Percentiles rank a stretch among this genome's conserved stretches.
phyloP scores from a whole-genome alignment of 1,140 invertebrate genomes.

The Trachymyrmex cornetzi region DNA sequence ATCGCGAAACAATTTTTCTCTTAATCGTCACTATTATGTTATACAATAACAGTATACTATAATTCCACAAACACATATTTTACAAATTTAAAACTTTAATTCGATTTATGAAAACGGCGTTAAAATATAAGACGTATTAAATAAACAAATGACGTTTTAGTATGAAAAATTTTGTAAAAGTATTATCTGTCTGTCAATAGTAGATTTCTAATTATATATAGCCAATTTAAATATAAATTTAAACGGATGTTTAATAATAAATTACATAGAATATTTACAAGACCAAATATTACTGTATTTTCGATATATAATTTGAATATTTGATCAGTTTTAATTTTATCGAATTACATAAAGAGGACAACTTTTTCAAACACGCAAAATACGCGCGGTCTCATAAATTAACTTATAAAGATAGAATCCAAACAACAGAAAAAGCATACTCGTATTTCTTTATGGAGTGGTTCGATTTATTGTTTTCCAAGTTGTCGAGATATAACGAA shows the following conservation, averaged over 20 bases:
- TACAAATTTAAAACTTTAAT: neutral
- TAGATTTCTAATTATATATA: slow-evolving; percentile 2
- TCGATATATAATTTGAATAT: slow-evolving; percentile 29
- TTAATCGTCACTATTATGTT: slow-evolving; percentile 19
- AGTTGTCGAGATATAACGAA: neutral
- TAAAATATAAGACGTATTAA: neutral
- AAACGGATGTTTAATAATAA: slow-evolving; percentile 35
- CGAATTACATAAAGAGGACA: slow-evolving; percentile 5
- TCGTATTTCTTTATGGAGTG: neutral
- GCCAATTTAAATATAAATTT: slow-evolving; percentile 38
- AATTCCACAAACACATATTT: neutral
- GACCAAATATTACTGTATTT: slow-evolving; percentile 25
- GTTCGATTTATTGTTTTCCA: slow-evolving; percentile 19
- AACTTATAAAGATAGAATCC: neutral
- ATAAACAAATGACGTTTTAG: neutral
- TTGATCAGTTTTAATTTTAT: slow-evolving; percentile 31
- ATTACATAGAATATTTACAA: slow-evolving; percentile 43
- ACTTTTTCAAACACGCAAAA: slow-evolving; percentile 32
- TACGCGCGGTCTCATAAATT: neutral
- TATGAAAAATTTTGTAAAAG: neutral
- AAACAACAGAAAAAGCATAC: neutral
- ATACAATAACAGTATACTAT: neutral
- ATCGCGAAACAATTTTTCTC: neutral
- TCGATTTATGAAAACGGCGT: neutral
- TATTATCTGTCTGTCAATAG: neutral